Conservation (phyloP, 1,140 invertebrate genomes). For the Drosophila arawakana region DNA sequence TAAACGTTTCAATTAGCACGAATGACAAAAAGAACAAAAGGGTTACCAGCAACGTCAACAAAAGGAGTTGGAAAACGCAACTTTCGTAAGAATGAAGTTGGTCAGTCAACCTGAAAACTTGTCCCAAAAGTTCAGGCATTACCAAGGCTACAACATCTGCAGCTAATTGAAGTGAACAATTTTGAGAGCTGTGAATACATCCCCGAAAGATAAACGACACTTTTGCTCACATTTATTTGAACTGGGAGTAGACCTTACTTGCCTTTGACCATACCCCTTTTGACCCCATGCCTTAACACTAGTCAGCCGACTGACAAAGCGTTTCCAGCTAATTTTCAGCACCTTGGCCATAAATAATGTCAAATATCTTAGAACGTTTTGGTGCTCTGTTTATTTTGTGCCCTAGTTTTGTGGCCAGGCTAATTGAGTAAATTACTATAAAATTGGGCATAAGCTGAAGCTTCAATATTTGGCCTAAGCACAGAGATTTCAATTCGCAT, state of each 20-base stretch:
- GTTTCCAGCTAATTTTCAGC: background rate
- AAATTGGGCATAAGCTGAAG: slow-evolving; percentile 39
- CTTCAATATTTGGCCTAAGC: background rate
- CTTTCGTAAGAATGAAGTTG: slow-evolving; percentile 36
- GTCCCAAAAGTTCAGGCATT: slow-evolving; percentile 64
- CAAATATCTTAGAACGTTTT: slow-evolving; percentile 20
- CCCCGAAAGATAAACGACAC: slow-evolving; percentile 65
- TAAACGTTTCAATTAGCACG: slow-evolving; percentile 73
- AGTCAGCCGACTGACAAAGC: background rate
- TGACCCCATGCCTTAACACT: slow-evolving; percentile 7
- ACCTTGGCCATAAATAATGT: slow-evolving; percentile 26
- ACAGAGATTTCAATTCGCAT: background rate
- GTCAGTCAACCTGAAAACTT: slow-evolving; percentile 59
- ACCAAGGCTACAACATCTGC: slow-evolving; percentile 54
- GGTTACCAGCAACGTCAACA: slow-evolving; percentile 13
- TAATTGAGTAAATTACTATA: slow-evolving; percentile 68
- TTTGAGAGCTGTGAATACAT: slow-evolving; percentile 10
- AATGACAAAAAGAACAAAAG: slow-evolving; percentile 46
- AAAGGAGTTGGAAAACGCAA: slow-evolving; percentile 10
- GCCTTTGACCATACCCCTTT: slow-evolving; percentile 8
- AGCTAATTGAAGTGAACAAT: slow-evolving; percentile 68
- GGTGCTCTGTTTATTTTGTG: slow-evolving; percentile 17
- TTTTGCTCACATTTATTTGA: slow-evolving; percentile 68
- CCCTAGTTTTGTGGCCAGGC: slow-evolving; percentile 44
- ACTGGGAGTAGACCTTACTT: slow-evolving; percentile 25